These are phyloP conservation scores for Anguilla anguilla DNA, from an alignment of 2,797 vertebrate genomes.

Conservation along the genomic window DNA sequence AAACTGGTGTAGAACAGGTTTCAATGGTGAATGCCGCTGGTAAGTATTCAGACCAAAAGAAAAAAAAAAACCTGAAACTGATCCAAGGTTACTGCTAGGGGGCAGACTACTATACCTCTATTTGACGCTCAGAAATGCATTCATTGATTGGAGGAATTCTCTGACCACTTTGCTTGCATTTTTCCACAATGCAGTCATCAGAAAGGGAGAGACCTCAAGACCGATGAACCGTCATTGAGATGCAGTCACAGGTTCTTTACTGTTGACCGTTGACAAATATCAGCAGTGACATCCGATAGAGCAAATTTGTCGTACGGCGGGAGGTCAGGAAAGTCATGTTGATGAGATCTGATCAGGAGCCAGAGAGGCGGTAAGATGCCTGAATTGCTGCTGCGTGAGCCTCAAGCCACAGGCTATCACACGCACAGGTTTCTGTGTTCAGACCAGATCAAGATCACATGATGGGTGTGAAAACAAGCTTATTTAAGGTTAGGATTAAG, in stretches of 20 bases:
- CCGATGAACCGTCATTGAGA: constrained; percentile 5
- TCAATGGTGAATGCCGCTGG: neutral
- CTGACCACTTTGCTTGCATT: neutral
- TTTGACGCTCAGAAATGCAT: neutral
- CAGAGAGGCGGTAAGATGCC: neutral
- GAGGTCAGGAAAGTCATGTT: constrained; percentile 10
- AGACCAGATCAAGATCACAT: neutral
- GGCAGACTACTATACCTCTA: neutral
- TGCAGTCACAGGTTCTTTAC: constrained; percentile 12
- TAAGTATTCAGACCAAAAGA: neutral
- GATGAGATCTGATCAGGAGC: constrained; percentile 10
- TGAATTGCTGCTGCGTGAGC: neutral
- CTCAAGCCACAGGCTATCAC: neutral
- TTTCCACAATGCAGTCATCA: neutral
- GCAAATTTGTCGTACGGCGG: constrained; percentile 4
- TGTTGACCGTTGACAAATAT: constrained; percentile 19
- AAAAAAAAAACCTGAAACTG: neutral
- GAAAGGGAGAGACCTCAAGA: neutral
- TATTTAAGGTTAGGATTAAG: neutral
- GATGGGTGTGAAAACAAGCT: neutral
- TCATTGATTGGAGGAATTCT: constrained; percentile 3
- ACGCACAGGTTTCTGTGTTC: neutral
- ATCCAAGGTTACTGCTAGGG: neutral
- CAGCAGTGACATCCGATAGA: constrained; percentile 15
- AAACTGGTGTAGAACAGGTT: neutral